Base-by-base conservation (phyloP, 1,140 invertebrate species). In the Druon quercuslanigerum region DNA sequence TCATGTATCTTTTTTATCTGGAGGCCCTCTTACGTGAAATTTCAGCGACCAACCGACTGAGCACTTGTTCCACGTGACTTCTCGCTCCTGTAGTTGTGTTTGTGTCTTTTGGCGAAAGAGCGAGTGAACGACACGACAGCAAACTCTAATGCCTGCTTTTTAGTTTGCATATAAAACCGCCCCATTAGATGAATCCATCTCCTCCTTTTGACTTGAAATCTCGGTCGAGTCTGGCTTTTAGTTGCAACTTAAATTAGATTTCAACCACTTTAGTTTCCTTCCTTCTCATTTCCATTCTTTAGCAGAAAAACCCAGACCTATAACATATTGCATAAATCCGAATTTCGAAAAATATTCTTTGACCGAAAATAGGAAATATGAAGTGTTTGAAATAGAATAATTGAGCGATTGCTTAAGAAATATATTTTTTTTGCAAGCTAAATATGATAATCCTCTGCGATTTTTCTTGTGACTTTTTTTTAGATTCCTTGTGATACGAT, bases 41-140 rank as follows among this genome's bases (percentile, higher is more conserved):
- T 70, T 54, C 75, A 71, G 56, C 74, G 77, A 75, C 78, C 76
- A 72, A 56, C 54, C 74, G 77, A 75, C 78, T 74, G 74, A 74
- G 51, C 66, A 74, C 75, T 84, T 81, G 81, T 84, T 84, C 83
- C 83, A 77, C 80, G 73, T 83, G 80, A 51, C 66, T 84, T 76
- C 19, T 56, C 82, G 78, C 80, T 80, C 82, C 79, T 25, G 52
- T 1, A 16, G 19, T 17, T n/a, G n/a, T 56, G 52, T 56, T 56
- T 56, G 16, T 56, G 16, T 46, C 40, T 56, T 20, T 20, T 78
- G 51, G 51, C 74, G 74, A 71, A 75, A 79, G 56, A 73, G 50
- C 66, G 66, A 40, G 20, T 6, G 17, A n/a, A 50, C 46, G 12
- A 20, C 52, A 50, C 7, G 20, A 56, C 52, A 16, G 52, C 8